Conservation (phyloP, 2,888 invertebrate genomes). For the Lochmaea capreae region DNA sequence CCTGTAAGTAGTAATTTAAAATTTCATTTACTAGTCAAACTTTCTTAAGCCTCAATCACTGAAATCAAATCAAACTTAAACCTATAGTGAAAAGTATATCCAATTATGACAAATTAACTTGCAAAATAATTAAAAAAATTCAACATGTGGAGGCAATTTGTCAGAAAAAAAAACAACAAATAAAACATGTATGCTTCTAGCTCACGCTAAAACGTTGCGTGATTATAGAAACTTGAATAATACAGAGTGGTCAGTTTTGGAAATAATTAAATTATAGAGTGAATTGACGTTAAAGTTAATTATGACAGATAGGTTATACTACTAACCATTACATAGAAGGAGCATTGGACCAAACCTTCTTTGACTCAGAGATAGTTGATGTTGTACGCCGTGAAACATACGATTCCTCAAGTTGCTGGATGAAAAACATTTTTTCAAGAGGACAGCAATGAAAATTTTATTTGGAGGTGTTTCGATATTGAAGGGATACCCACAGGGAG, state of each 20-base stretch:
- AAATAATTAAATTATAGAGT: neutral
- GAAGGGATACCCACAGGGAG: too few species aligned
- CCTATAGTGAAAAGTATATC: conserved; percentile 3
- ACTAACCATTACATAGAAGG: too few species aligned
- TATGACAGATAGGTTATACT: too few species aligned
- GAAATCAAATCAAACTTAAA: conserved; percentile 22
- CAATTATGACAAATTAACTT: conserved; percentile 30
- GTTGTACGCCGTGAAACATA: too few species aligned
- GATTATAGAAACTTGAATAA: neutral
- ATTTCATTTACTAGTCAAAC: conserved; percentile 8
- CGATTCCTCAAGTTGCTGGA: too few species aligned
- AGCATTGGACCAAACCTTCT: too few species aligned
- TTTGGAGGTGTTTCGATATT: too few species aligned
- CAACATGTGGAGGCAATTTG: conserved; percentile 33
- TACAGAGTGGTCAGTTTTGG: conserved; percentile 16
- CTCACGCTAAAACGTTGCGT: conserved; percentile 33
- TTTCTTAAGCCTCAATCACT: conserved; percentile 1
- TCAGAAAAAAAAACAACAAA: conserved; percentile 17
- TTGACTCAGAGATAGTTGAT: too few species aligned
- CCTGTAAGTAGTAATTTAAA: conserved; percentile 2
- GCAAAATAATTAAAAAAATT: conserved; percentile 15
- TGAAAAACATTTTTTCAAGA: too few species aligned
- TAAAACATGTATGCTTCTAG: conserved; percentile 17
- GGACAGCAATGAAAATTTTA: too few species aligned
- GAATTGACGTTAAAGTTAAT: too few species aligned